Percentiles rank a stretch among this genome's conserved stretches.
These are phyloP conservation scores for Hofmannophila pseudospretella DNA, from an alignment of 2,888 invertebrate genomes.

Conservation along the genomic window DNA sequence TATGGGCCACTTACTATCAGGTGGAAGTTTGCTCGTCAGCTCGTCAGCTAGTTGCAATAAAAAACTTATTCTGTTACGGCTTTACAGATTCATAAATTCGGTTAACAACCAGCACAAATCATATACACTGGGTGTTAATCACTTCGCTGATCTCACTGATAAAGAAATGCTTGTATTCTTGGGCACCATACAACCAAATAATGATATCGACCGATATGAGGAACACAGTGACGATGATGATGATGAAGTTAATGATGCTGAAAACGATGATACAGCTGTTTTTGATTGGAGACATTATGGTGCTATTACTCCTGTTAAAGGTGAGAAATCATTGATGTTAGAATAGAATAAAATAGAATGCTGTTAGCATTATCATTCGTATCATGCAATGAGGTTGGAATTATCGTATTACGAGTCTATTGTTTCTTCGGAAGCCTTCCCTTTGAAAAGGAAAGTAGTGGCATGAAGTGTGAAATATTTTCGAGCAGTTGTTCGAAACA, in stretches of 20 bases:
- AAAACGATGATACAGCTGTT: not conserved
- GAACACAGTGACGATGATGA: conserved; percentile 3
- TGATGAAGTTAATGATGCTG: conserved; percentile 3
- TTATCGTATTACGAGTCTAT: no score
- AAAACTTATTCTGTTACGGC: no score
- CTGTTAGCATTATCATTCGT: no score
- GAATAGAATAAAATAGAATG: no score
- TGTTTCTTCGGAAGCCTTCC: no score
- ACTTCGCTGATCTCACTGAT: conserved; percentile 13
- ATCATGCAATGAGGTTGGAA: no score
- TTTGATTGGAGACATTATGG: conserved; percentile 17
- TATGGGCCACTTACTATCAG: no score
- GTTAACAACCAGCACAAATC: conserved; percentile 12
- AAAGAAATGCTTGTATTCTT: conserved; percentile 10
- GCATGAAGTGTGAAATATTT: no score
- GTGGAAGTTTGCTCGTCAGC: no score
- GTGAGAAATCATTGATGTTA: conserved; percentile 6
- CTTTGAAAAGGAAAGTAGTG: no score
- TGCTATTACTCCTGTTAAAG: conserved; percentile 16
- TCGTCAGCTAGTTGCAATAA: no score
- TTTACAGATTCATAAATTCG: conserved; percentile 16
- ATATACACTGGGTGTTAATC: conserved; percentile 13
- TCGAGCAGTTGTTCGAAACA: no score
- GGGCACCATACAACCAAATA: conserved; percentile 3
- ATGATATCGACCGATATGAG: conserved; percentile 1